Conservation (phyloP, 1,140 invertebrate genomes). For the Himalopsyche phryganea region DNA sequence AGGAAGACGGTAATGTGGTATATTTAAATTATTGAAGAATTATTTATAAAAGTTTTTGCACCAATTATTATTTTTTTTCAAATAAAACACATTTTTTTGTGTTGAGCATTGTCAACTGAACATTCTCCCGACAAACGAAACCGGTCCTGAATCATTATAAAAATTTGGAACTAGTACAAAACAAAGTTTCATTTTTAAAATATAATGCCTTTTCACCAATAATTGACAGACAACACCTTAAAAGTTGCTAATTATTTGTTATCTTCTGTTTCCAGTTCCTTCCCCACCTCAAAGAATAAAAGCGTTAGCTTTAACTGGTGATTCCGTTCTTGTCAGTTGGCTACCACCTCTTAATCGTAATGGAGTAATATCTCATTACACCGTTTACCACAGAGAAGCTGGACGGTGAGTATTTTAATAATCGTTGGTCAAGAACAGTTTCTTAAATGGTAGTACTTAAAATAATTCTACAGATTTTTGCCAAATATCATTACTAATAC, state of each 20-base stretch:
- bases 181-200: too few species aligned
- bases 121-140: too few species aligned
- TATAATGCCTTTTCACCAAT: too few species aligned
- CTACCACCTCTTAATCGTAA: slow-evolving; percentile 68
- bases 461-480: too few species aligned
- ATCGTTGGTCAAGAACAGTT: neutral
- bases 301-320: slow-evolving; percentile 62
- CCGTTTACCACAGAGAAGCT: slow-evolving; percentile 67
- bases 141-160: too few species aligned
- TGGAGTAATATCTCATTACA: slow-evolving; percentile 71
- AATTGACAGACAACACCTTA: too few species aligned
- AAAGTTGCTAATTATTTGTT: too few species aligned
- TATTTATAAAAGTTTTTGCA: too few species aligned
- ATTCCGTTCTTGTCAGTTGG: slow-evolving; percentile 76
- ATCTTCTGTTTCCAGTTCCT: slow-evolving; percentile 60
- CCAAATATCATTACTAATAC: too few species aligned
- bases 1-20: slow-evolving; percentile 61
- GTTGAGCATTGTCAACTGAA: too few species aligned
- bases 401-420: slow-evolving; percentile 57
- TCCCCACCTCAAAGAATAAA: slow-evolving; percentile 75
- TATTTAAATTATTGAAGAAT: neutral
- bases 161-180: too few species aligned
- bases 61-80: neutral
- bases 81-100: neutral
- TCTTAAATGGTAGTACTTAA: neutral